phyloP scores from a whole-genome alignment of 2,113 vertebrate genomes.

The Stegastes partitus region DNA sequence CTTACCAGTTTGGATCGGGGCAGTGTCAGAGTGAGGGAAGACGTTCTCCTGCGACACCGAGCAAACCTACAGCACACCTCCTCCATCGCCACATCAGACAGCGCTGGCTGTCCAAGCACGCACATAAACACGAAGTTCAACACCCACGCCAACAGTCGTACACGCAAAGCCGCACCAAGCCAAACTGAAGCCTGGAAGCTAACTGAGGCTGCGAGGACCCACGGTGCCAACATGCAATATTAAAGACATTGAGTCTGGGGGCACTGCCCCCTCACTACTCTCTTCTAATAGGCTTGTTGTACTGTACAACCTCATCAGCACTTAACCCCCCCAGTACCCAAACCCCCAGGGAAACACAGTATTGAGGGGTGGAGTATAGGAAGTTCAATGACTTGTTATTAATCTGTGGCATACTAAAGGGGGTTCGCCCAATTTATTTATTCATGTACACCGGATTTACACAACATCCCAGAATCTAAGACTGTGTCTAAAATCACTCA shows the following conservation, averaged over 20 bases:
- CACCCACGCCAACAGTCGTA: neutral
- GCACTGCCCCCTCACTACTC: conserved; percentile 41
- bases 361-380: conserved; percentile 26
- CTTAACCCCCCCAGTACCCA: conserved; percentile 20
- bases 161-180: neutral
- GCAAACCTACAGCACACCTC: conserved; percentile 57
- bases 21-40: conserved; percentile 52
- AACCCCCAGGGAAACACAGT: conserved; percentile 28
- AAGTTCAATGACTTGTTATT: conserved; percentile 53
- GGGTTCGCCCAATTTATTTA: neutral
- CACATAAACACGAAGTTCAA: neutral
- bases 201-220: conserved; percentile 27
- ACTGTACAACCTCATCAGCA: conserved; percentile 39
- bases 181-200: conserved; percentile 9
- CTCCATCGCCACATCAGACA: conserved; percentile 54
- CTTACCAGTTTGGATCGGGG: conserved; percentile 68
- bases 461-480: neutral
- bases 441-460: neutral
- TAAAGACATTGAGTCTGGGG: conserved; percentile 73
- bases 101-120: neutral
- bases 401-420: conserved; percentile 18
- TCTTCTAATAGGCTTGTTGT: conserved; percentile 43
- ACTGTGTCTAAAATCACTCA: neutral
- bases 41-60: conserved; percentile 65
- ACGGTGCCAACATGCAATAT: conserved; percentile 75